These are phyloP conservation scores for Smithornis capensis DNA, from an alignment of 2,113 vertebrate species.

Conservation along the genomic window DNA sequence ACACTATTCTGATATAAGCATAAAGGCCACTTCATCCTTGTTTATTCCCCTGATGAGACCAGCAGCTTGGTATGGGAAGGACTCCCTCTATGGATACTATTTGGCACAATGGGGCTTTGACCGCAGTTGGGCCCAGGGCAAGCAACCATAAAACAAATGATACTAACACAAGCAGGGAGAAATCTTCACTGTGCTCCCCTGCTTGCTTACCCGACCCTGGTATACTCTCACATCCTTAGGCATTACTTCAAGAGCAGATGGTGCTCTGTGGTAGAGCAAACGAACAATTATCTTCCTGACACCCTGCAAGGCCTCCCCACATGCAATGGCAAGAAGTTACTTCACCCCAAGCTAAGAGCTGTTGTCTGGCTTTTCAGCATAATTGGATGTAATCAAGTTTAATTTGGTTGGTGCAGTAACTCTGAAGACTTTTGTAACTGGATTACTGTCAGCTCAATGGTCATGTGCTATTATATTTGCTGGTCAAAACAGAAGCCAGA, in stretches of 20 bases:
- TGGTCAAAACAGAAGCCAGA: slow-evolving; percentile 78
- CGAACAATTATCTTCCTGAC: slow-evolving; percentile 67
- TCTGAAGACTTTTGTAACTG: slow-evolving; percentile 76
- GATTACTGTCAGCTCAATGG: slow-evolving; percentile 75
- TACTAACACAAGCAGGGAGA: background rate
- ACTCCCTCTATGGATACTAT: background rate
- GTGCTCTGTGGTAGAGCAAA: slow-evolving; percentile 61
- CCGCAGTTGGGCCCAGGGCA: background rate
- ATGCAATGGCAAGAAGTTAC: slow-evolving; percentile 59
- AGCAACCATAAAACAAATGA: background rate
- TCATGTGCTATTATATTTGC: slow-evolving; percentile 77
- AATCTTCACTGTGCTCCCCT: background rate
- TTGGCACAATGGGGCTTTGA: slow-evolving; percentile 9
- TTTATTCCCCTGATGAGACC: background rate
- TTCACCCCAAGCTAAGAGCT: slow-evolving; percentile 75
- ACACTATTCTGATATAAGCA: background rate
- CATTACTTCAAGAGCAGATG: slow-evolving; percentile 58
- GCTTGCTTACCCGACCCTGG: background rate
- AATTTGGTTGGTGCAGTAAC: slow-evolving; percentile 74
- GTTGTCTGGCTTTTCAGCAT: slow-evolving; percentile 77
- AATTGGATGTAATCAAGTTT: slow-evolving; percentile 79
- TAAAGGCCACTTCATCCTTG: slow-evolving; percentile 2
- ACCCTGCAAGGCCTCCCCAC: slow-evolving; percentile 62
- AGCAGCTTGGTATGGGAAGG: background rate
- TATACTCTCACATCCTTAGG: slow-evolving; percentile 19